Conservation (phyloP, 2,113 vertebrate genomes). For the Pandion haliaetus region DNA sequence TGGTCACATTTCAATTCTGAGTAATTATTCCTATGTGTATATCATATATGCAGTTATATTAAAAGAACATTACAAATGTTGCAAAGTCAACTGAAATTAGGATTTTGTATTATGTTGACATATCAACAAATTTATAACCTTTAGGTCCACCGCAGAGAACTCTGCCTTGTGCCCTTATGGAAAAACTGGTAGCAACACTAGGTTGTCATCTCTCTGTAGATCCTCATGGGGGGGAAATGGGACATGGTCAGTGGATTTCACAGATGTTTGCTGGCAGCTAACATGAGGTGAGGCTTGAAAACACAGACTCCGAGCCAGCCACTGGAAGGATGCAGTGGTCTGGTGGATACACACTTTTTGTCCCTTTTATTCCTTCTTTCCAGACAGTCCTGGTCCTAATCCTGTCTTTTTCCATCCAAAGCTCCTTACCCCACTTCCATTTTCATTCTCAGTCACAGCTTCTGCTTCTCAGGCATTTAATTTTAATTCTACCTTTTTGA, state of each 20-base stretch:
- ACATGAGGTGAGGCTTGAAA: not conserved
- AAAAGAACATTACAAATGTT: not conserved
- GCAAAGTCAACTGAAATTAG: not conserved
- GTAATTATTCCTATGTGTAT: not conserved
- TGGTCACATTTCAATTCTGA: not conserved
- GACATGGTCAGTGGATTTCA: not conserved
- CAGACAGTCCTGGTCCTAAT: not conserved
- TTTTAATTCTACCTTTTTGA: not conserved
- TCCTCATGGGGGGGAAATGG: not conserved
- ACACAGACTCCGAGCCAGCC: not conserved
- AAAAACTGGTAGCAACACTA: not conserved
- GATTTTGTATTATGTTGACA: not conserved
- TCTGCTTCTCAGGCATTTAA: not conserved
- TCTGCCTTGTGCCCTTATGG: not conserved
- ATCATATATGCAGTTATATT: not conserved
- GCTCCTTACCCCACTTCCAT: not conserved
- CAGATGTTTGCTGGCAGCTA: not conserved
- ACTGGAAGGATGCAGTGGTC: not conserved
- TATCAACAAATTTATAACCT: not conserved
- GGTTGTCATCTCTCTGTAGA: not conserved
- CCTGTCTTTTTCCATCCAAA: not conserved
- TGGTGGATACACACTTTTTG: not conserved
- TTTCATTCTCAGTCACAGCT: not conserved
- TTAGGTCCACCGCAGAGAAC: not conserved
- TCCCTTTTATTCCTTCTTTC: not conserved